These are phyloP conservation scores for Pseudochirops corinnae DNA, from an alignment of 2,797 vertebrate species.

Conservation along the genomic window DNA sequence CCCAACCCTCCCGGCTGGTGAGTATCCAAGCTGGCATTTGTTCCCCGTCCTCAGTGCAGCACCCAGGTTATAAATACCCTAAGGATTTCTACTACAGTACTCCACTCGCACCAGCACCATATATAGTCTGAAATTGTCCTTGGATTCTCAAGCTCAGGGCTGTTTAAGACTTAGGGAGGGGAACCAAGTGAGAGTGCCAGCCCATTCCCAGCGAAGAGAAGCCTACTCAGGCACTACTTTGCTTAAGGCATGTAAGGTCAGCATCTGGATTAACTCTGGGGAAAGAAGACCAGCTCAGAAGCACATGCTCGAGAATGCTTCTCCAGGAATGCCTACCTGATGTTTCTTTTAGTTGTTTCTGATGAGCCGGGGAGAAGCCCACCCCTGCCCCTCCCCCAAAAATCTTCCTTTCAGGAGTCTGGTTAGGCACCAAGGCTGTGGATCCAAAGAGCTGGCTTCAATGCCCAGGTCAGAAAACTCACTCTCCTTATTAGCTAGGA, in stretches of 20 bases:
- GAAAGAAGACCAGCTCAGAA: neutral
- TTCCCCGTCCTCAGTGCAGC: conserved; percentile 61
- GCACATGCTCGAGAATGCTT: neutral
- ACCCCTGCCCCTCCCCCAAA: neutral
- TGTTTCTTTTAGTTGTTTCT: neutral
- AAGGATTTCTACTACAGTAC: neutral
- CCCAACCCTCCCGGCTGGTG: conserved; percentile 58
- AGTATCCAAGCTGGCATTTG: conserved; percentile 74
- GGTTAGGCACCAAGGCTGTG: neutral
- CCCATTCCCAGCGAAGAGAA: neutral
- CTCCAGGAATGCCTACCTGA: neutral
- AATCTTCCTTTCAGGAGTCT: conserved; percentile 29
- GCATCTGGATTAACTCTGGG: fast-evolving
- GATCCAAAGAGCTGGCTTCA: conserved; percentile 36
- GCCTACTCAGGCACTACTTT: neutral
- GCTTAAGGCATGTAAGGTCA: neutral
- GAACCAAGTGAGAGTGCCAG: neutral
- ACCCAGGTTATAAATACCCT: conserved; percentile 74
- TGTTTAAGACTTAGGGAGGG: neutral
- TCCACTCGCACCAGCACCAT: conserved; percentile 61
- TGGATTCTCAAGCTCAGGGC: conserved; percentile 53
- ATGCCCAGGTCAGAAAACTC: neutral
- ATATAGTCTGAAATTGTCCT: conserved; percentile 76
- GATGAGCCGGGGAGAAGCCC: neutral
- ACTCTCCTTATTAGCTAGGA: neutral